Evolutionary conservation across 2,113 vertebrate genomes (phyloP).

Genomic region (Laterallus jamaicensis): DNA sequence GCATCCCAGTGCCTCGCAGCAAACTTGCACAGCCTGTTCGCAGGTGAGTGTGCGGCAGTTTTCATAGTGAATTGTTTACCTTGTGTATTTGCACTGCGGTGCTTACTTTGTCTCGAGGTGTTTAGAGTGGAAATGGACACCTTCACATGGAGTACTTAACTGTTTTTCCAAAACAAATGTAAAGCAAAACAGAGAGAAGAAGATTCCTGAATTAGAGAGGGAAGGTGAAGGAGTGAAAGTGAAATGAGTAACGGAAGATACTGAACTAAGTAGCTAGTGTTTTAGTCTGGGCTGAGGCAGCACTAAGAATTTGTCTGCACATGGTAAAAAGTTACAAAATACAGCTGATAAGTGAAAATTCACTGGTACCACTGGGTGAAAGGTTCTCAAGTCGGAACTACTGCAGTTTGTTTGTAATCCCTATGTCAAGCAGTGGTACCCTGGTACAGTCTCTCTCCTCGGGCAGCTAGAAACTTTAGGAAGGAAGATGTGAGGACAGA

Average conservation of each 20-base stretch:
- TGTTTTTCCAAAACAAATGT: neutral
- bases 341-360: neutral
- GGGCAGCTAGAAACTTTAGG: neutral
- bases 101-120: neutral
- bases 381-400: neutral
- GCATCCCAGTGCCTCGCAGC: constrained; percentile 95
- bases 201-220: neutral
- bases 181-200: neutral
- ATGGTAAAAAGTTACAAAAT: neutral
- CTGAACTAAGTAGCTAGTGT: neutral
- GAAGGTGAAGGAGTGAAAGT: neutral
- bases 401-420: neutral
- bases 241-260: neutral
- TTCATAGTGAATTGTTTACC: accelerated
- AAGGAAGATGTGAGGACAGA: neutral
- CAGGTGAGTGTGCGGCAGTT: constrained; percentile 78
- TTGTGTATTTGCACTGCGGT: neutral
- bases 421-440: neutral
- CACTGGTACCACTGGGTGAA: neutral
- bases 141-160: neutral
- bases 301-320: neutral
- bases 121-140: neutral
- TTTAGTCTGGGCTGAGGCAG: neutral
- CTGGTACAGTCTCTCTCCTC: neutral
- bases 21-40: constrained; percentile 96